These are phyloP conservation scores for Thomomys bottae DNA, from an alignment of 2,113 vertebrate species.

Conservation along the genomic window DNA sequence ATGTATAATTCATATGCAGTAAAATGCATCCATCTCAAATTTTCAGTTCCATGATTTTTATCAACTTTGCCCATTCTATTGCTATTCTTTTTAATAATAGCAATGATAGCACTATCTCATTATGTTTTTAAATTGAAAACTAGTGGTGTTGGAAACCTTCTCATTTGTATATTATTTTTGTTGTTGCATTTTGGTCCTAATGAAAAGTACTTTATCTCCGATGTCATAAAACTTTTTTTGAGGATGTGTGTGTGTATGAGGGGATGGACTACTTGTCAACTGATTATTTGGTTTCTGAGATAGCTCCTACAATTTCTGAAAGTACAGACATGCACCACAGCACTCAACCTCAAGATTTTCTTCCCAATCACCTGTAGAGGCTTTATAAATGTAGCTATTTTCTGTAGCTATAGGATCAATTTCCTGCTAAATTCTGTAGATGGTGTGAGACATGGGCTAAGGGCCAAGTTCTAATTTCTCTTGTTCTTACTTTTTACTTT, in stretches of 20 bases:
- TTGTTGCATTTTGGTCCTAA: not conserved
- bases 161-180: not conserved
- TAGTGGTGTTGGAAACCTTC: constrained; percentile 24
- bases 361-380: not conserved
- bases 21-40: not conserved
- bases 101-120: not conserved
- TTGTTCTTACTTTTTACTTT: not conserved
- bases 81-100: not conserved
- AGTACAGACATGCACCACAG: not conserved
- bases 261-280: not conserved
- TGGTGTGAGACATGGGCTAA: not conserved
- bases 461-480: not conserved
- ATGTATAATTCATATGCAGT: not conserved
- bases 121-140: constrained; percentile 9
- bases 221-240: not conserved
- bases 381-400: not conserved
- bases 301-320: not conserved
- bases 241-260: too few species aligned
- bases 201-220: not conserved
- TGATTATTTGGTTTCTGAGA: not conserved
- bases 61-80: not conserved
- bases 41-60: not conserved
- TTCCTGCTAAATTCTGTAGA: not conserved
- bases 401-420: not conserved
- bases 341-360: not conserved